Evolutionary conservation across 2,113 vertebrate species (phyloP), one percentile per base, ranked within the genome.

Genomic region (Gobiocypris rarus): DNA sequence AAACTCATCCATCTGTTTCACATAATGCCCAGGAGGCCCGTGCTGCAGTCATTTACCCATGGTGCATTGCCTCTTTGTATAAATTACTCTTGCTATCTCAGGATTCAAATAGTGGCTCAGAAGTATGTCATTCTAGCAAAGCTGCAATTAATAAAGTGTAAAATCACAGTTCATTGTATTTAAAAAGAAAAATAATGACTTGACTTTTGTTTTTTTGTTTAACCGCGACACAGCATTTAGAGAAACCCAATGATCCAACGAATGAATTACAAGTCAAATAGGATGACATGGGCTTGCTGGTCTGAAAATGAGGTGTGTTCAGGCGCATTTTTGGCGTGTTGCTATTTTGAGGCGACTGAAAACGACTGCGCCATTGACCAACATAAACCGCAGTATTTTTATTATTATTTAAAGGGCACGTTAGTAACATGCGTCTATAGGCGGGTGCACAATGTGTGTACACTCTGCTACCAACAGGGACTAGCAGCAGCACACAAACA

Each of bases 1-100:
- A 91, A 92, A 89, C 87, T 84, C 90, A 91, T 92, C 87, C 91
- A 91, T 92, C 91, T 93, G 90, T 92, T 85, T 88, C 71, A 24
- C 28, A 81, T 81, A 79, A 83, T 89, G 86, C 65, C 84, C 83
- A 86, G 86, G 80, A 76, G 85, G 75, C 77, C 86, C 11, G 38
- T 63, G 76, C 80, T 77, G 69, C 88, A 87, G 70, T 31, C 73
- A 78, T 24, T 80, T 88, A 84, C 85, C 86, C 86, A 90, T 63
- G 26, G 38, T 71, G 75, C 83, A 56, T 61, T 86, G 45, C 54
- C 65, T 22, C 0, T 26, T 41, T 69, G 78, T 9, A 19, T 26
- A 79, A 83, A 28, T 77, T 69, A 77, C 48, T 26, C 41, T 38
- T 43, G 26, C 24, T 74, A 38, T 73, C 45, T 54, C 77, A 80